Percentiles rank a stretch among this genome's conserved stretches.
phyloP scores from a whole-genome alignment of 1,140 invertebrate species.

The Eulimnadia texana region DNA sequence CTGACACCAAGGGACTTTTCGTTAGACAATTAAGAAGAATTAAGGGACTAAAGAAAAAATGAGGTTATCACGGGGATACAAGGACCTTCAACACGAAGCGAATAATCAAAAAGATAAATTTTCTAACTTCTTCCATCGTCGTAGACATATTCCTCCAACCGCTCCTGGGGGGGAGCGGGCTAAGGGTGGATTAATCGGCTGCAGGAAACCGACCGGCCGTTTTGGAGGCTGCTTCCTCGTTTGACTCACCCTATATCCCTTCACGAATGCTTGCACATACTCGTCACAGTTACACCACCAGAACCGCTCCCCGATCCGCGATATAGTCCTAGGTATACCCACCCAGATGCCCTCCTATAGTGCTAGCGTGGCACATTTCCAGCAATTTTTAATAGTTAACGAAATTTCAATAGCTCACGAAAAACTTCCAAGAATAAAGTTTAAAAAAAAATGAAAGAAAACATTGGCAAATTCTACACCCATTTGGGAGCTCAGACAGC shows the following conservation, averaged over 20 bases:
- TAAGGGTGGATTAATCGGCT: conserved; percentile 10
- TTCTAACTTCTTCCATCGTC: too few species aligned
- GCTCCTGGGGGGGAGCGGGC: not conserved
- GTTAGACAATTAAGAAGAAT: not conserved
- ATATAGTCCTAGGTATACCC: conserved; percentile 18
- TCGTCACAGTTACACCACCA: conserved; percentile 18
- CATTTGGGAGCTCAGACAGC: too few species aligned
- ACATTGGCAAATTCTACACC: too few species aligned
- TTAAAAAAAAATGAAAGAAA: too few species aligned
- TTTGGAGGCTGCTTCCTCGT: conserved; percentile 12
- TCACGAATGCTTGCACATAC: conserved; percentile 16
- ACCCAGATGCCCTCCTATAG: conserved; percentile 19
- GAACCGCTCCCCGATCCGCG: conserved; percentile 17
- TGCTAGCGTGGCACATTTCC: conserved; percentile 17
- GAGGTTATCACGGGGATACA: not conserved
- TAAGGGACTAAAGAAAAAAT: not conserved
- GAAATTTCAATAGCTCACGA: too few species aligned
- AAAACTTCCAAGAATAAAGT: too few species aligned
- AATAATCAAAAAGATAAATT: not conserved
- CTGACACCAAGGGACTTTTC: not conserved
- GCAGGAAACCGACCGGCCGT: conserved; percentile 3
- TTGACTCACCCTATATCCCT: conserved; percentile 20
- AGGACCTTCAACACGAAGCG: not conserved
- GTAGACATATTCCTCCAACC: not conserved
- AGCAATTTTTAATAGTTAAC: too few species aligned